A percentile compares a stretch with the other conserved stretches of the same genome.
Evolutionary conservation across 37 sponge, comb jelly and placozoan species (phyloP).

Genomic region (Amphimedon queenslandica): DNA sequence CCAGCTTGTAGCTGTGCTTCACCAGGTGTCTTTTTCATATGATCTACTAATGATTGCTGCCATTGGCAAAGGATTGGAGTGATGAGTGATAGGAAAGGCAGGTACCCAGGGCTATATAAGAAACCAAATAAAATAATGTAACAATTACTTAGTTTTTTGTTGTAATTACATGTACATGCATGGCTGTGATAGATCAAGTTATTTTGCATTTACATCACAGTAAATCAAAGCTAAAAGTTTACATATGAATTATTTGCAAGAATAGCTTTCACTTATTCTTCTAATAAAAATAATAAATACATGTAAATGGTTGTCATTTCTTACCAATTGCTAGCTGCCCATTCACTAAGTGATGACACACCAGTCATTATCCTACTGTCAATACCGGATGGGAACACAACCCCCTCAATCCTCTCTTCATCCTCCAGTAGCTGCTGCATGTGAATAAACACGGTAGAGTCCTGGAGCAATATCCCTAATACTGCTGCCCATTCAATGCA

Average conservation of each 20-base stretch:
- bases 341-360: not conserved
- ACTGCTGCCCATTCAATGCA: slow-evolving; percentile 67
- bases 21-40: too few species aligned
- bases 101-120: slow-evolving; percentile 40
- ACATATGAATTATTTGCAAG: not conserved
- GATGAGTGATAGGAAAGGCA: slow-evolving; percentile 30
- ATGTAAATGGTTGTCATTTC: too few species aligned
- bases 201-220: not conserved
- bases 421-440: not conserved
- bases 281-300: not conserved
- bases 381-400: not conserved
- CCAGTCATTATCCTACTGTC: not conserved
- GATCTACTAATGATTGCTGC: too few species aligned
- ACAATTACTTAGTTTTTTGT: not conserved
- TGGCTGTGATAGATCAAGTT: too few species aligned
- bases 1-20: too few species aligned
- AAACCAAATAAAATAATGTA: not conserved
- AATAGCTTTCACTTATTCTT: not conserved
- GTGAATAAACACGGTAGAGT: slow-evolving; percentile 11
- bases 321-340: not conserved
- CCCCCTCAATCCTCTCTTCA: not conserved
- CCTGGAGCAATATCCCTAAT: slow-evolving; percentile 48
- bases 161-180: not conserved
- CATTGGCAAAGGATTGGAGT: slow-evolving; percentile 7
- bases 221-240: not conserved